A percentile compares a stretch with the other conserved stretches of the same genome.
These are phyloP conservation scores for Augochlorella aurata DNA, from an alignment of 2,888 invertebrate species.

Conservation along the genomic window DNA sequence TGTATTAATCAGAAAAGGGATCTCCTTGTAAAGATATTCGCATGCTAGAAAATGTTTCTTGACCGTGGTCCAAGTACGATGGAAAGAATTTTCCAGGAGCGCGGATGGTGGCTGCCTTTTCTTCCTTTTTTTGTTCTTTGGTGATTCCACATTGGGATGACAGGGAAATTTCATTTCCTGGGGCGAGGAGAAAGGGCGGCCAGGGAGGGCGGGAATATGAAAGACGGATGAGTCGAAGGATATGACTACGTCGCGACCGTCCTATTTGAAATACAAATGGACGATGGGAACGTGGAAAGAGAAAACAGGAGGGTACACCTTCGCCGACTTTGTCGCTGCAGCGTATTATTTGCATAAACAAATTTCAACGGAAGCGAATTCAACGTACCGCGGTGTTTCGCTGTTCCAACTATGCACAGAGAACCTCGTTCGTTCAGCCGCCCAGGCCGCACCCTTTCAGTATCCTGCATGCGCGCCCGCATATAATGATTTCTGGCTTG, in stretches of 20 bases:
- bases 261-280: constrained; percentile 61
- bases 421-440: constrained; percentile 56
- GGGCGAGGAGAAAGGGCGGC: neutral
- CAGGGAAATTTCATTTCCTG: constrained; percentile 12
- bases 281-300: constrained; percentile 50
- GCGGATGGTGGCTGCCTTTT: neutral
- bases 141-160: constrained; percentile 10
- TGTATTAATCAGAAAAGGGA: neutral
- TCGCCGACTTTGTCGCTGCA: constrained; percentile 67
- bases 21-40: neutral
- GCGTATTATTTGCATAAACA: constrained; percentile 77
- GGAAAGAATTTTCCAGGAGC: neutral
- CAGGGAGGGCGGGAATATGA: constrained; percentile 8
- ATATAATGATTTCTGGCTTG: constrained; percentile 63
- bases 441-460: constrained; percentile 31
- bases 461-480: constrained; percentile 30
- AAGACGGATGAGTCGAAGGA: constrained; percentile 51
- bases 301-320: constrained; percentile 60
- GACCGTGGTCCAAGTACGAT: neutral
- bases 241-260: constrained; percentile 46
- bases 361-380: constrained; percentile 71
- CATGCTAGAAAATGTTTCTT: neutral
- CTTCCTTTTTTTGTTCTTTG: neutral
- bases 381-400: constrained; percentile 66
- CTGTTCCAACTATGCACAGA: constrained; percentile 61